phyloP scores from a whole-genome alignment of 2,888 invertebrate species.

The Ecdyonurus torrentis region DNA sequence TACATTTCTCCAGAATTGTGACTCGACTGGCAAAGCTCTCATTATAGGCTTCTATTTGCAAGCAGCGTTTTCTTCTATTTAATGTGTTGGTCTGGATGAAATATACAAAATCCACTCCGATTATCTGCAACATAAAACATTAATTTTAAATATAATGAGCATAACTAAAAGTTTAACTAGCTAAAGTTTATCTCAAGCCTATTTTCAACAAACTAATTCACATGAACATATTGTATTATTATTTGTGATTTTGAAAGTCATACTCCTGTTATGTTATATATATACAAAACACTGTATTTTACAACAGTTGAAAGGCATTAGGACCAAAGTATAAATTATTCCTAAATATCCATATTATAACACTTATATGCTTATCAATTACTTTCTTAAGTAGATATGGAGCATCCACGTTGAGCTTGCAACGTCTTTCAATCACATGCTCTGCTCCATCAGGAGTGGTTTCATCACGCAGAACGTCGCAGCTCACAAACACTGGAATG shows the following conservation, averaged over 20 bases:
- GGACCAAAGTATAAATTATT: too few relatives aligned
- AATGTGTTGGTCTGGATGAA: slow-evolving; percentile 82
- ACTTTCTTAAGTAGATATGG: slow-evolving; percentile 90
- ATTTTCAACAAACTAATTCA: neutral
- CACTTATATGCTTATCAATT: too few relatives aligned
- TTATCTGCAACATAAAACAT: slow-evolving; percentile 46
- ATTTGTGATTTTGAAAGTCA: too few relatives aligned
- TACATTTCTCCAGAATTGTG: slow-evolving; percentile 72
- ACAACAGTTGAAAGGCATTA: too few relatives aligned
- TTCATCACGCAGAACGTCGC: slow-evolving; percentile 61
- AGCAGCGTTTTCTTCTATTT: slow-evolving; percentile 55
- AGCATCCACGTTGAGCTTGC: slow-evolving; percentile 81
- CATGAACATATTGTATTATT: too few relatives aligned
- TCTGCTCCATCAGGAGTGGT: slow-evolving; percentile 60
- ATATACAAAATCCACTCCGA: slow-evolving; percentile 78
- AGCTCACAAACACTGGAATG: slow-evolving; percentile 86
- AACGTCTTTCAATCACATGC: slow-evolving; percentile 65
- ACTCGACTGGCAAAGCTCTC: slow-evolving; percentile 77
- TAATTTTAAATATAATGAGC: slow-evolving; percentile 5
- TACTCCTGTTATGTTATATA: too few relatives aligned
- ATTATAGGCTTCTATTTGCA: slow-evolving; percentile 82
- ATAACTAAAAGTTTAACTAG: neutral
- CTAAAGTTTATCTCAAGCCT: neutral
- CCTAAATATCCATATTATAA: too few relatives aligned
- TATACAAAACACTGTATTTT: too few relatives aligned